Conservation (phyloP, 2,797 vertebrate genomes). For the Margarornis squamiger region DNA sequence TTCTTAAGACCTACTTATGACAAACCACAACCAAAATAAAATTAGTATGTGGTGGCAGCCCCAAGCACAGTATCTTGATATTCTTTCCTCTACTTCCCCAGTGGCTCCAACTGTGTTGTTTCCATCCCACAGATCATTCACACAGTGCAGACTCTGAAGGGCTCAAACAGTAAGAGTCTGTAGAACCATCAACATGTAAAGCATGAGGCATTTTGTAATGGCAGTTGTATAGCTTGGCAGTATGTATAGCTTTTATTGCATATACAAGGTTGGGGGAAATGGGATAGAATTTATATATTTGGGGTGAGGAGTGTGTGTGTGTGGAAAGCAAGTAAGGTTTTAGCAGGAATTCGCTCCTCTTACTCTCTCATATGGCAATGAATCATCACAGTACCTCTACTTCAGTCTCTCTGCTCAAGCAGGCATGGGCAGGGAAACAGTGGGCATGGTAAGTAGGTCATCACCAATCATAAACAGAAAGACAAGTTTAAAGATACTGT, state of each 20-base stretch:
- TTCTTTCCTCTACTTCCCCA: background rate
- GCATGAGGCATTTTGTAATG: background rate
- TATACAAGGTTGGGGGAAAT: background rate
- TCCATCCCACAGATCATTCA: background rate
- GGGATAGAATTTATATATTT: background rate
- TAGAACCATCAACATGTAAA: background rate
- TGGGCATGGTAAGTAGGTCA: background rate
- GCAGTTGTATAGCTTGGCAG: background rate
- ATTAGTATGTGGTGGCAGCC: background rate
- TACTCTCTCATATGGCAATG: background rate
- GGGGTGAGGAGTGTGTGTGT: background rate
- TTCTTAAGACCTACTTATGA: background rate
- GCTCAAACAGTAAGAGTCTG: background rate
- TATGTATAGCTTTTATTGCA: background rate
- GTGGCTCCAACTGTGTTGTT: background rate
- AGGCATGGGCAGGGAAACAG: background rate
- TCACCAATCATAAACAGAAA: background rate
- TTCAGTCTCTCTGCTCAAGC: background rate
- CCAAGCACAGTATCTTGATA: background rate
- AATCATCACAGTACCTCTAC: background rate
- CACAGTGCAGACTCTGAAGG: conserved; percentile 68
- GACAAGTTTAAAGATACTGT: background rate
- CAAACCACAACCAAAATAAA: background rate
- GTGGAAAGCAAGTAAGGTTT: background rate
- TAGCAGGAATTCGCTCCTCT: background rate